phyloP scores from a whole-genome alignment of 1,140 invertebrate genomes.

The Streblospio benedicti region DNA sequence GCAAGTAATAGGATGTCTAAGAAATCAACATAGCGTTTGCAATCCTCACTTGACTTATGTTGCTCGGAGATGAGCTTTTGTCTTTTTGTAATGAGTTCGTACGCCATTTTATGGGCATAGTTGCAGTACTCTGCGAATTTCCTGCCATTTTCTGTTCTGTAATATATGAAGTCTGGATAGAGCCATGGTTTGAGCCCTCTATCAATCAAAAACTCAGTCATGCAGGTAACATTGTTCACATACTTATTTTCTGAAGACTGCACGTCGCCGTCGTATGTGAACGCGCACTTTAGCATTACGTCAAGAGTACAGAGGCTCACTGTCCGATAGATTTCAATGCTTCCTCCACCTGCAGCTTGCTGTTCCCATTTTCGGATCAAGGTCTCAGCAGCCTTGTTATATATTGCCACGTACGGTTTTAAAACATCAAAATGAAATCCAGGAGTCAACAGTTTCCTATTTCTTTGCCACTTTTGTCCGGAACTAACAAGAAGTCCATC shows the following conservation, averaged over 20 bases:
- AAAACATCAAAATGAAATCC: slow-evolving; percentile 77
- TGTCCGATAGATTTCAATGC: slow-evolving; percentile 25
- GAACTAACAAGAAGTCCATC: slow-evolving; percentile 68
- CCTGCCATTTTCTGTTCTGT: too few relatives aligned
- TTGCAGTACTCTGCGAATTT: too few relatives aligned
- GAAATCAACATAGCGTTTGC: slow-evolving; percentile 6
- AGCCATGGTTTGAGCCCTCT: too few relatives aligned
- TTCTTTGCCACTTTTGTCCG: slow-evolving; percentile 64
- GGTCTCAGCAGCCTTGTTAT: slow-evolving; percentile 61
- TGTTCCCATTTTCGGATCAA: slow-evolving; percentile 48
- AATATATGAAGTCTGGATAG: too few relatives aligned
- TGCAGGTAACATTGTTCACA: too few relatives aligned
- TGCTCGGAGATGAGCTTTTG: too few relatives aligned
- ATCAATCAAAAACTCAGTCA: too few relatives aligned
- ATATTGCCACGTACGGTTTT: slow-evolving; percentile 67
- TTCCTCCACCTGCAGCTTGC: slow-evolving; percentile 7
- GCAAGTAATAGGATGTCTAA: slow-evolving; percentile 15
- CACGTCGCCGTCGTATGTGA: slow-evolving; percentile 28
- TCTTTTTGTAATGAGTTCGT: too few relatives aligned
- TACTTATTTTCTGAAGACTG: too few relatives aligned
- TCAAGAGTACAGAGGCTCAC: slow-evolving; percentile 27
- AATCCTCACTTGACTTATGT: too few relatives aligned
- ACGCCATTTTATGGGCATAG: too few relatives aligned
- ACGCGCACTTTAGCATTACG: slow-evolving; percentile 30
- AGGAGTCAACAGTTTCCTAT: slow-evolving; percentile 75